A percentile compares a stretch with the other conserved stretches of the same genome.
Conservation (phyloP, 2,113 vertebrate species). For the chimpanzee (Pan troglodytes) region DNA sequence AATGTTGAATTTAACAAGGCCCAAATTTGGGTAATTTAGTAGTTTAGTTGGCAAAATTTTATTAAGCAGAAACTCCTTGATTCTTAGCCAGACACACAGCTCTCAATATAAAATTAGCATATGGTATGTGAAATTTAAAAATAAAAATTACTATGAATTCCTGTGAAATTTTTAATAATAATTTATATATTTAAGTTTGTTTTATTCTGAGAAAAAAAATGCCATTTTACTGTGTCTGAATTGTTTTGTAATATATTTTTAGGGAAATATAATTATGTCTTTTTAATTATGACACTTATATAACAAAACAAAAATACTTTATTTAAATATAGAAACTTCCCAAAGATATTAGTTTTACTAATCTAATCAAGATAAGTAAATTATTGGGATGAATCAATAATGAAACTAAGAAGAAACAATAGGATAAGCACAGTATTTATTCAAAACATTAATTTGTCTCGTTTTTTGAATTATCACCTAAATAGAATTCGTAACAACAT, state of each 20-base stretch:
- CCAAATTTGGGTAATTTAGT: conserved; percentile 40
- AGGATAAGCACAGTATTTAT: neutral
- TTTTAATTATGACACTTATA: neutral
- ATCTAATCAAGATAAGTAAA: neutral
- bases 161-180: neutral
- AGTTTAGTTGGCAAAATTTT: neutral
- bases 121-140: neutral
- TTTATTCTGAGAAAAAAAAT: neutral
- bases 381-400: neutral
- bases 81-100: conserved; percentile 10
- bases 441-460: neutral
- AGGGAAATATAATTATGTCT: neutral
- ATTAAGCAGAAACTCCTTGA: conserved; percentile 27
- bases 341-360: neutral
- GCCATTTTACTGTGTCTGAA: neutral
- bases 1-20: neutral
- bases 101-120: conserved; percentile 48
- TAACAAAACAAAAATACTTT: neutral
- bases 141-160: conserved; percentile 11
- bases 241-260: neutral
- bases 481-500: neutral
- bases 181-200: conserved; percentile 34
- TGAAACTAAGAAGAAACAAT: neutral
- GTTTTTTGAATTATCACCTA: neutral
- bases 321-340: neutral